These are phyloP conservation scores for Herminia tarsipennalis DNA, from an alignment of 2,888 invertebrate species.

Conservation along the genomic window DNA sequence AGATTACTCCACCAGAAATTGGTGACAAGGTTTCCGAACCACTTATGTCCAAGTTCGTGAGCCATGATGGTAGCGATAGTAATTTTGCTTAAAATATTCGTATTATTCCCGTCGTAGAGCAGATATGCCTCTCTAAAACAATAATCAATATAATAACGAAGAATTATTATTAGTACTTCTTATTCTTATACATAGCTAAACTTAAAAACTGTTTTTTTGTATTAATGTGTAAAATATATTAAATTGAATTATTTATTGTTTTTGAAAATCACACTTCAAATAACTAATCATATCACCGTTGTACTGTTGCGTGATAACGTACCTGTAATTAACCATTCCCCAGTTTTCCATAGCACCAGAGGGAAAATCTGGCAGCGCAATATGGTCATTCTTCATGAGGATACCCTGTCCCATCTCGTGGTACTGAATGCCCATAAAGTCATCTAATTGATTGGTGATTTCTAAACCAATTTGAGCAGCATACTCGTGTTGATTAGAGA, in stretches of 20 bases:
- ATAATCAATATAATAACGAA: too few species aligned
- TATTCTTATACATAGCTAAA: too few species aligned
- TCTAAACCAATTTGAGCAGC: slow-evolving; percentile 77
- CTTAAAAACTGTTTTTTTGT: too few species aligned
- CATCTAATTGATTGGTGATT: slow-evolving; percentile 81
- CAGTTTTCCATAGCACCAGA: slow-evolving; percentile 95
- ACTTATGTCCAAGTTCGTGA: slow-evolving; percentile 93
- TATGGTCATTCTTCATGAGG: slow-evolving; percentile 87
- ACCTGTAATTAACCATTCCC: slow-evolving; percentile 93
- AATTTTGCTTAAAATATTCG: slow-evolving; percentile 76
- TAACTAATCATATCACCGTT: too few species aligned
- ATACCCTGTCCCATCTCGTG: slow-evolving; percentile 83
- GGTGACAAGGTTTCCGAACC: slow-evolving; percentile 93
- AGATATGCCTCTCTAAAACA: slow-evolving; percentile 74
- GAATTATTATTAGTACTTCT: too few species aligned
- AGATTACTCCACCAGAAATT: slow-evolving; percentile 91
- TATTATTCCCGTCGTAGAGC: slow-evolving; percentile 73
- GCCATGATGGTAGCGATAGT: slow-evolving; percentile 86
- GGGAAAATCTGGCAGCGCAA: slow-evolving; percentile 92
- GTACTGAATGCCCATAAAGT: slow-evolving; percentile 84
- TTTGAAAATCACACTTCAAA: too few species aligned
- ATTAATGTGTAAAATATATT: too few species aligned
- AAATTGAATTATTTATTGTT: too few species aligned
- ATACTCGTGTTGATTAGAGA: slow-evolving; percentile 67
- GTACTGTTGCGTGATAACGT: too few species aligned